Conservation (phyloP, 2,888 invertebrate genomes). For the Dicycla oo region DNA sequence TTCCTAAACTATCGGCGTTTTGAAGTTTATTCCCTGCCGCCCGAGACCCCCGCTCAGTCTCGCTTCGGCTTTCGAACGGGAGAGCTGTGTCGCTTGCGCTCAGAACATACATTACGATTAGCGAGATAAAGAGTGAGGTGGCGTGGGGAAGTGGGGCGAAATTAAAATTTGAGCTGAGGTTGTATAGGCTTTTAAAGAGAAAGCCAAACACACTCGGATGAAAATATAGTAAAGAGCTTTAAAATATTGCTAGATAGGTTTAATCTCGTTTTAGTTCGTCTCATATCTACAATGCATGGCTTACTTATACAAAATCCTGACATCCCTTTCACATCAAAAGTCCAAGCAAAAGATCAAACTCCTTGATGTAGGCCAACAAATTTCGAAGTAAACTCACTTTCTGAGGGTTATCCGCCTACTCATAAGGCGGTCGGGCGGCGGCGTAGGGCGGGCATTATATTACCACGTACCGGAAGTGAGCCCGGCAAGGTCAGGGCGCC, state of each 20-base stretch:
- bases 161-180: too few species aligned
- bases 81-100: too few species aligned
- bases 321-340: neutral
- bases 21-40: too few species aligned
- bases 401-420: constrained; percentile 28
- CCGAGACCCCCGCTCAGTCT: too few species aligned
- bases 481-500: constrained; percentile 55
- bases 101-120: too few species aligned
- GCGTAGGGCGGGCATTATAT: constrained; percentile 50
- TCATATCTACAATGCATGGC: neutral
- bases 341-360: constrained; percentile 13
- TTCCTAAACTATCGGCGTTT: too few species aligned
- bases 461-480: constrained; percentile 57
- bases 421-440: constrained; percentile 30
- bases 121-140: too few species aligned
- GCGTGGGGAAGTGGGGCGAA: too few species aligned
- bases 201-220: neutral
- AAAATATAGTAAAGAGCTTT: neutral
- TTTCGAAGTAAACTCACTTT: constrained; percentile 6
- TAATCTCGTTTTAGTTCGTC: neutral
- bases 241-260: neutral
- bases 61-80: too few species aligned
- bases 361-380: neutral
- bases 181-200: too few species aligned
- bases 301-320: too few species aligned